A percentile compares a stretch with the other conserved stretches of the same genome.
Evolutionary conservation across 2,797 vertebrate genomes (phyloP).

Genomic region (Manis javanica): DNA sequence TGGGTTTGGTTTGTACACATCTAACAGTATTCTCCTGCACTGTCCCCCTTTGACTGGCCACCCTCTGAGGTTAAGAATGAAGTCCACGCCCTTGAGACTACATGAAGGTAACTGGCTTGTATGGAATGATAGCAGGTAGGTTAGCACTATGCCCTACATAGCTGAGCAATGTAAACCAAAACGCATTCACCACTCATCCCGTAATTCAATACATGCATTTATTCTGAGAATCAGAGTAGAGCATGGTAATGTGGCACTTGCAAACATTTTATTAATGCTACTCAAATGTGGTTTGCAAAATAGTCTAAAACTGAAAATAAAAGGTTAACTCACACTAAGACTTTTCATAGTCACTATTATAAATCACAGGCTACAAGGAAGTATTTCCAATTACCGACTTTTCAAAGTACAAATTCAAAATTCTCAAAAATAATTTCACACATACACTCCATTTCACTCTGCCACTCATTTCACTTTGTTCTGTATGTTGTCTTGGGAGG

Average conservation of each 20-base stretch:
- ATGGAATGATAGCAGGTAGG: neutral
- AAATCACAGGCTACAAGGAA: neutral
- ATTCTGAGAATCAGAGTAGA: neutral
- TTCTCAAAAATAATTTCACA: neutral
- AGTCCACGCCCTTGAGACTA: neutral
- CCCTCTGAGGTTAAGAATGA: neutral
- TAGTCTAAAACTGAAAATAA: slow-evolving; percentile 42
- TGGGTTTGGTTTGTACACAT: neutral
- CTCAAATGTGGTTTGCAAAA: neutral
- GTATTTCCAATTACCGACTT: neutral
- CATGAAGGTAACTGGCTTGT: neutral
- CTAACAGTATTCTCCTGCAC: neutral
- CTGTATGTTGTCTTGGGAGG: neutral
- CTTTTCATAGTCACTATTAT: neutral
- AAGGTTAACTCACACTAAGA: neutral
- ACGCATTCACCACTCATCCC: neutral
- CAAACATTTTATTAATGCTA: neutral
- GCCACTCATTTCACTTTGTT: neutral
- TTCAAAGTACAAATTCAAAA: neutral
- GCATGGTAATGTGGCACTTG: neutral
- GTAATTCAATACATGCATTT: neutral
- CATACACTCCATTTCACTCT: neutral
- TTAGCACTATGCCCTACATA: neutral
- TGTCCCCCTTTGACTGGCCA: neutral
- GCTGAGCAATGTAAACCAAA: neutral